phyloP scores from a whole-genome alignment of 2,113 vertebrate species.

The Oryzias celebensis region DNA sequence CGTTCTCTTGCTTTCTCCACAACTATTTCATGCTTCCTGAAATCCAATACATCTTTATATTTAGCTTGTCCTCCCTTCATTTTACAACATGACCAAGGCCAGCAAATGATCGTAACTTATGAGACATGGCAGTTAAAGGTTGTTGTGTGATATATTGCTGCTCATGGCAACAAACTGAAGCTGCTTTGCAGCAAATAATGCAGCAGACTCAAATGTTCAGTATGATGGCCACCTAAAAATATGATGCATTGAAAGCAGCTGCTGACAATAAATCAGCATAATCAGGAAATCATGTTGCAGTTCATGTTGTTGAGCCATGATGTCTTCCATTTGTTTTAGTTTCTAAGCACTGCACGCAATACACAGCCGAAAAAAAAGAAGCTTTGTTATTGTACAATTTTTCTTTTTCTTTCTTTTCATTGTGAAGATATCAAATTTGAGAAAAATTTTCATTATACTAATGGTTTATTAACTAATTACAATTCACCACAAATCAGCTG shows the following conservation, averaged over 20 bases:
- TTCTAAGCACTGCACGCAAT: slow-evolving; percentile 20
- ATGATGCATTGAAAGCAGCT: slow-evolving; percentile 55
- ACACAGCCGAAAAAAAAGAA: neutral
- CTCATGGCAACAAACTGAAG: slow-evolving; percentile 35
- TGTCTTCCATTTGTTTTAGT: slow-evolving; percentile 25
- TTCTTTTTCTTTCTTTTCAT: neutral
- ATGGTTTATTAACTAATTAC: too few relatives aligned
- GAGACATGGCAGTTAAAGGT: slow-evolving; percentile 26
- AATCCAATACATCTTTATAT: slow-evolving; percentile 68
- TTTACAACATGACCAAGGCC: slow-evolving; percentile 38
- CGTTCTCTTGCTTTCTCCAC: slow-evolving; percentile 35
- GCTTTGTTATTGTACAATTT: neutral
- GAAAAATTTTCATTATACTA: too few relatives aligned
- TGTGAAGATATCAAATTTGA: too few relatives aligned
- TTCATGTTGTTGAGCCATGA: slow-evolving; percentile 21
- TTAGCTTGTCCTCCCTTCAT: slow-evolving; percentile 53
- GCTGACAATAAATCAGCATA: slow-evolving; percentile 55
- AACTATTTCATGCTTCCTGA: slow-evolving; percentile 54
- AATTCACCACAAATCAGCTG: too few relatives aligned
- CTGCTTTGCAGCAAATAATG: slow-evolving; percentile 18
- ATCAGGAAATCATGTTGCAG: slow-evolving; percentile 19
- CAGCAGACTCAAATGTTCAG: slow-evolving; percentile 2
- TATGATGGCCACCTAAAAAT: slow-evolving; percentile 19
- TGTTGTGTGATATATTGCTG: slow-evolving; percentile 29
- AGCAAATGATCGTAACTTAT: slow-evolving; percentile 42